Conservation (phyloP, 2,113 vertebrate genomes). For the Clinocottus analis region DNA sequence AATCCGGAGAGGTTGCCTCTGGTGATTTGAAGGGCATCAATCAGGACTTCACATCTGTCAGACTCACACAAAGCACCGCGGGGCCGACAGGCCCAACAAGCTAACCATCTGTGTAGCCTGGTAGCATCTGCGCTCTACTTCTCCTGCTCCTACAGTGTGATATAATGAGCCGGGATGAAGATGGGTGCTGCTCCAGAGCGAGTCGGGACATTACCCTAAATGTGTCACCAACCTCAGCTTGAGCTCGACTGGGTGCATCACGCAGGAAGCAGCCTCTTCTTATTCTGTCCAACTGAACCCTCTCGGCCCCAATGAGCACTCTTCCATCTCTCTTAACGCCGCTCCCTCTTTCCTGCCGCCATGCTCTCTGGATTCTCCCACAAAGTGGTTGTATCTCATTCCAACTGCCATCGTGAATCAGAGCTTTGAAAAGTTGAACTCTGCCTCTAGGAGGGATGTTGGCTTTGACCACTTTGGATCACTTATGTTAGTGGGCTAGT, state of each 20-base stretch:
- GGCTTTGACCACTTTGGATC: conserved; percentile 5
- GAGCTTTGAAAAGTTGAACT: conserved; percentile 5
- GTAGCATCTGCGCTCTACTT: conserved; percentile 57
- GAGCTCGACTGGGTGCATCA: conserved; percentile 61
- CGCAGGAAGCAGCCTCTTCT: conserved; percentile 46
- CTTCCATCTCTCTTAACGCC: conserved; percentile 41
- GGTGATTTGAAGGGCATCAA: conserved; percentile 51
- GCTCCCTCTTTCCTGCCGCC: conserved; percentile 19
- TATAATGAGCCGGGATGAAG: conserved; percentile 64
- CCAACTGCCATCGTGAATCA: conserved; percentile 19
- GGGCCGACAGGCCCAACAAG: conserved; percentile 32
- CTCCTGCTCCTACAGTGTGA: conserved; percentile 34
- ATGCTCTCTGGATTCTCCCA: conserved; percentile 26
- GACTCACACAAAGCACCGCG: conserved; percentile 34
- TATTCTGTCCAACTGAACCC: conserved; percentile 27
- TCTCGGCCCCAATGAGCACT: conserved; percentile 28
- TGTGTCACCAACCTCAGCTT: conserved; percentile 68
- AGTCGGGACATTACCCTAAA: conserved; percentile 66
- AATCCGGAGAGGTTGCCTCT: background rate
- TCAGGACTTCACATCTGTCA: conserved; percentile 56
- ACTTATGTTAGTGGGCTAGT: background rate
- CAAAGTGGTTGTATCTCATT: conserved; percentile 42
- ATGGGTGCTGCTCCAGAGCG: conserved; percentile 44
- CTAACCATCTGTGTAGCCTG: conserved; percentile 48
- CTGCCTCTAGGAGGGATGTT: background rate